A percentile compares a stretch with the other conserved stretches of the same genome.
Evolutionary conservation across 1,140 invertebrate species (phyloP).

Genomic region (Ceratosolen fusciceps): DNA sequence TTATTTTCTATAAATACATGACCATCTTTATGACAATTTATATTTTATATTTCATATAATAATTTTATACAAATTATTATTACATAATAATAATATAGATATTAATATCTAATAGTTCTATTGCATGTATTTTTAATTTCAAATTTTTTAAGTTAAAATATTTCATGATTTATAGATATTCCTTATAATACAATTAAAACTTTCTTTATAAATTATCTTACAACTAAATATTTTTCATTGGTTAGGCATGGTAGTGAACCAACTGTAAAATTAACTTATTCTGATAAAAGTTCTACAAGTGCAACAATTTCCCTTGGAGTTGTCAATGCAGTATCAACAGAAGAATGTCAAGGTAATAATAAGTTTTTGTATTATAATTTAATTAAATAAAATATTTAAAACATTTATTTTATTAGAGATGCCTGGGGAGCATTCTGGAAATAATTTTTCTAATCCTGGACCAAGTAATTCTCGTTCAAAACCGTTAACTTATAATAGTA

Average conservation of each 20-base stretch:
- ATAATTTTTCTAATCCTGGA: conserved; percentile 52
- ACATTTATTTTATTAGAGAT: conserved; percentile 52
- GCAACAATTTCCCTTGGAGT: conserved; percentile 72
- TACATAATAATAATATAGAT: too few relatives aligned
- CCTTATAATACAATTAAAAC: too few relatives aligned
- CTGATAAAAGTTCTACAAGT: conserved; percentile 71
- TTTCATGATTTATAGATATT: too few relatives aligned
- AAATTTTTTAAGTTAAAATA: too few relatives aligned
- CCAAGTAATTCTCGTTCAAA: conserved; percentile 58
- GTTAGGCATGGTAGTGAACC: conserved; percentile 74
- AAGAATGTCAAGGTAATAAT: conserved; percentile 62
- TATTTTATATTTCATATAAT: too few relatives aligned
- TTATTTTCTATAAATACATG: background rate
- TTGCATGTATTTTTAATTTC: background rate
- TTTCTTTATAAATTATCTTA: conserved; percentile 23
- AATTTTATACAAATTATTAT: too few relatives aligned
- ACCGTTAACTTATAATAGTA: conserved; percentile 53
- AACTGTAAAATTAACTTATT: conserved; percentile 74
- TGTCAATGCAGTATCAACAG: conserved; percentile 69
- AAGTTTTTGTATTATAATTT: conserved; percentile 16
- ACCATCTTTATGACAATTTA: background rate
- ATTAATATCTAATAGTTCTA: background rate
- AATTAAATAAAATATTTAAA: background rate
- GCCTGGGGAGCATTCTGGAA: conserved; percentile 52
- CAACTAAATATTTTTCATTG: too few relatives aligned